These are phyloP conservation scores for Callimorpha dominula DNA, from an alignment of 2,888 invertebrate genomes.

Conservation along the genomic window DNA sequence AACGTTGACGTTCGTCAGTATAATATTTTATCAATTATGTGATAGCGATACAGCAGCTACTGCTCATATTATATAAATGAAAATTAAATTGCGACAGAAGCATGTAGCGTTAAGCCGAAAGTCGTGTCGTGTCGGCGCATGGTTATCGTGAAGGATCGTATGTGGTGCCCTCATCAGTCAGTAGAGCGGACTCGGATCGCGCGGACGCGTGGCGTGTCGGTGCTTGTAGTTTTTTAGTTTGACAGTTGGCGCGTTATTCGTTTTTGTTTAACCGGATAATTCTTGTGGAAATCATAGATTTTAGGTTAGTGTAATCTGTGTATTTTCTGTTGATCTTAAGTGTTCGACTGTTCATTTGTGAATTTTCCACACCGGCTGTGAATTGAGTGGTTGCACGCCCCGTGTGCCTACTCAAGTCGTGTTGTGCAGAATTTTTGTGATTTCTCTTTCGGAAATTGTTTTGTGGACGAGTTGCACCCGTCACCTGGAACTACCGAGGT, in stretches of 20 bases:
- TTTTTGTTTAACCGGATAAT: conserved; percentile 76
- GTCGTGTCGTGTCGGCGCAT: conserved; percentile 65
- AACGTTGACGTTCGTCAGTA: conserved; percentile 73
- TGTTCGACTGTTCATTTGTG: conserved; percentile 83
- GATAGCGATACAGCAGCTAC: conserved; percentile 74
- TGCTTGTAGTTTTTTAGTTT: conserved; percentile 87
- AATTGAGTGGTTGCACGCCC: conserved; percentile 80
- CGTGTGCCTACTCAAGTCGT: conserved; percentile 74
- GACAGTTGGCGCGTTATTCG: conserved; percentile 86
- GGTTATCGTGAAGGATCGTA: conserved; percentile 56
- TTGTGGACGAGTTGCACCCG: conserved; percentile 64
- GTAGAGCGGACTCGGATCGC: conserved; percentile 84
- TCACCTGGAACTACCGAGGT: conserved; percentile 75
- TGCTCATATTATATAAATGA: conserved; percentile 77
- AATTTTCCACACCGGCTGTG: conserved; percentile 81
- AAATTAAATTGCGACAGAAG: conserved; percentile 78
- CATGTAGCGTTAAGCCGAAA: conserved; percentile 63
- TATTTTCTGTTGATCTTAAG: conserved; percentile 80
- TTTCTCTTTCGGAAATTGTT: conserved; percentile 76
- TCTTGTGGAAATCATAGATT: conserved; percentile 84
- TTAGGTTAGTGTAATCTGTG: conserved; percentile 85
- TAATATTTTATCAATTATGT: conserved; percentile 80
- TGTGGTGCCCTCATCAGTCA: conserved; percentile 73
- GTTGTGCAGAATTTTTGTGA: conserved; percentile 82
- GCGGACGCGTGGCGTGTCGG: conserved; percentile 82